phyloP scores from a whole-genome alignment of 2,113 vertebrate species.

The Uria lomvia region DNA sequence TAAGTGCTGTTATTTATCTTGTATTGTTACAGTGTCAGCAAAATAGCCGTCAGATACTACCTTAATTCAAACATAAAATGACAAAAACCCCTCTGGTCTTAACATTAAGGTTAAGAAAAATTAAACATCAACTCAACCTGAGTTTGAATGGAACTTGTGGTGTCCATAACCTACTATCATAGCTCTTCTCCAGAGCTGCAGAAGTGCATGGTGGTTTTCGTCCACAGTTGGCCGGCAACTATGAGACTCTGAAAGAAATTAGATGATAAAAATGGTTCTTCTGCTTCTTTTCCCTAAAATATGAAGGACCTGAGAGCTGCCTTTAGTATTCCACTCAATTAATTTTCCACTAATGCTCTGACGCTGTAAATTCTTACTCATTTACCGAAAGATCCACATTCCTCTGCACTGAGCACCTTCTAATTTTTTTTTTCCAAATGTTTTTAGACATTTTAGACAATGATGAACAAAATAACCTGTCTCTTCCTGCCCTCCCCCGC shows the following conservation, averaged over 20 bases:
- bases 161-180: not conserved
- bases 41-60: not conserved
- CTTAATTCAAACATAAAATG: not conserved
- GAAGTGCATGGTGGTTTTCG: not conserved
- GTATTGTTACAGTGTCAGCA: not conserved
- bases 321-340: not conserved
- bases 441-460: not conserved
- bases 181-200: not conserved
- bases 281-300: not conserved
- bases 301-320: not conserved
- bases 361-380: not conserved
- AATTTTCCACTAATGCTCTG: not conserved
- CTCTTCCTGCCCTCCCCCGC: not conserved
- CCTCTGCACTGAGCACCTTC: not conserved
- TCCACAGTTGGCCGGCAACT: not conserved
- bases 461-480: not conserved
- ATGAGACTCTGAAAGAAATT: not conserved
- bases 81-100: not conserved
- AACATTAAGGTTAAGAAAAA: not conserved
- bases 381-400: not conserved
- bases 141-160: not conserved
- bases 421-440: not conserved
- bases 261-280: not conserved
- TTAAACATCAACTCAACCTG: not conserved
- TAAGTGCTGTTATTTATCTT: not conserved